Conservation (phyloP, 2,113 vertebrate species). For the Plotosus lineatus region DNA sequence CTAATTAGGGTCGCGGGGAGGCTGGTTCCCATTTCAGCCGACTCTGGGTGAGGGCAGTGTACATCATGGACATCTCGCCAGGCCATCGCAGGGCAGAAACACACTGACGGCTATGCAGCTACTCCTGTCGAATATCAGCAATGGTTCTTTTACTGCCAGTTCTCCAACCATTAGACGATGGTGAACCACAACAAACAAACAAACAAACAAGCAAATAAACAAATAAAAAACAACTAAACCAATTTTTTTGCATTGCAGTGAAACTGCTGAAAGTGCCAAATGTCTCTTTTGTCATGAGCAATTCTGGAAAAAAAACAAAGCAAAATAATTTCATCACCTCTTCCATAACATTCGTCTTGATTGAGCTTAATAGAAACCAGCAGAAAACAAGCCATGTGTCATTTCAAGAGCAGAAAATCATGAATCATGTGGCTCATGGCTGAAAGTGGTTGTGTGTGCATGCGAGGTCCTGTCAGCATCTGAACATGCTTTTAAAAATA, state of each 20-base stretch:
- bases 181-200: no score
- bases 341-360: constrained; percentile 15
- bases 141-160: no score
- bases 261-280: constrained; percentile 9
- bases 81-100: no score
- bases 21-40: no score
- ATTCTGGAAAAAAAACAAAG: constrained; percentile 26
- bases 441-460: background rate
- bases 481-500: background rate
- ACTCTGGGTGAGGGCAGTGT: no score
- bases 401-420: constrained; percentile 12
- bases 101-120: no score
- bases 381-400: constrained; percentile 24
- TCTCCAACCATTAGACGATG: no score
- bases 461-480: background rate
- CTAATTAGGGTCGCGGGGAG: no score
- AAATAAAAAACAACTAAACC: background rate
- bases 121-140: no score
- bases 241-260: background rate
- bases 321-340: constrained; percentile 25
- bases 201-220: background rate
- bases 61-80: no score
- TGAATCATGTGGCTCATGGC: constrained; percentile 30
- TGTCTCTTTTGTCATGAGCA: constrained; percentile 7
- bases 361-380: constrained; percentile 37